phyloP scores from a whole-genome alignment of 2,113 vertebrate species.

The Micromys minutus region DNA sequence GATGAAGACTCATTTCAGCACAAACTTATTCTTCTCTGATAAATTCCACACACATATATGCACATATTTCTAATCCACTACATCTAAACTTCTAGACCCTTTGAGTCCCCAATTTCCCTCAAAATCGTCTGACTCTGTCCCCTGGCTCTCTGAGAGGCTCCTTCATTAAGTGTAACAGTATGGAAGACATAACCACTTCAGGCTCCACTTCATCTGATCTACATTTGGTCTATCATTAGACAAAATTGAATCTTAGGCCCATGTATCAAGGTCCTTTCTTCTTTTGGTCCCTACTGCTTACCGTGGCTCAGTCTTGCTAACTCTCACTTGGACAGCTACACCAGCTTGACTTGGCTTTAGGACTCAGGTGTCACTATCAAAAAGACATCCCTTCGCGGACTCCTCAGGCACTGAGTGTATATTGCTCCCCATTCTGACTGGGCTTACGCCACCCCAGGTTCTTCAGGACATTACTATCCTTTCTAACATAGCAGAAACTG shows the following conservation, averaged over 20 bases:
- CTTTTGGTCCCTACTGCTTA: background rate
- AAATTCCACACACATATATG: background rate
- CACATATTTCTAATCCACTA: background rate
- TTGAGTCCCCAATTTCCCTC: background rate
- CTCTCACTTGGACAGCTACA: background rate
- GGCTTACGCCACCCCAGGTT: background rate
- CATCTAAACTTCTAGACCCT: background rate
- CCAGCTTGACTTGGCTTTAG: background rate
- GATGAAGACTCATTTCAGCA: background rate
- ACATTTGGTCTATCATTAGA: background rate
- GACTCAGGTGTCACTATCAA: background rate
- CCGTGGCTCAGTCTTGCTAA: background rate
- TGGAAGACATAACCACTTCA: background rate
- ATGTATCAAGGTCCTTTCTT: background rate
- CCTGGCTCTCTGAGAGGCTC: background rate
- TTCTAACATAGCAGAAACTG: background rate
- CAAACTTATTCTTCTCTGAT: background rate
- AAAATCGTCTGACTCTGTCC: background rate
- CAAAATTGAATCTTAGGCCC: background rate
- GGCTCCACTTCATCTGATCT: background rate
- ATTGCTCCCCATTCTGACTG: background rate
- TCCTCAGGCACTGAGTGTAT: background rate
- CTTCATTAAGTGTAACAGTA: background rate
- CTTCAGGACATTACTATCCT: background rate
- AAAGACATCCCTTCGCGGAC: background rate